Percentiles rank a stretch among this genome's conserved stretches.
Evolutionary conservation across 2,888 invertebrate genomes (phyloP).

Genomic region (Standfussiana lucernea): DNA sequence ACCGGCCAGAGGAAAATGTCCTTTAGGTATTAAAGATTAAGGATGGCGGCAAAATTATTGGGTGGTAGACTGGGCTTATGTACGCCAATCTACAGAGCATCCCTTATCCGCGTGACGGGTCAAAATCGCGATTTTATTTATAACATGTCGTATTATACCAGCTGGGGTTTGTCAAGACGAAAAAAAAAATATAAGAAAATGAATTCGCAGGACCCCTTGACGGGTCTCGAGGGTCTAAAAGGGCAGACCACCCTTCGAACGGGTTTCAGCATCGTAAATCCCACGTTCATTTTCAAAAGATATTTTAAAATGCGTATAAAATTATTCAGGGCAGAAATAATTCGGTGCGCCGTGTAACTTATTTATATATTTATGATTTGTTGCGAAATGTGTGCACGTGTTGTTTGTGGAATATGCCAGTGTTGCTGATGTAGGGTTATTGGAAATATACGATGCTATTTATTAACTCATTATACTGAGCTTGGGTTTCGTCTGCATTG

Average conservation of each 20-base stretch:
- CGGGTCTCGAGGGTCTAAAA: conserved; percentile 75
- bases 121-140: conserved; percentile 91
- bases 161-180: conserved; percentile 89
- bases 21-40: conserved; percentile 61
- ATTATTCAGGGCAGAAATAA: conserved; percentile 90
- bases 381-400: conserved; percentile 84
- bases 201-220: conserved; percentile 81
- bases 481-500: not conserved
- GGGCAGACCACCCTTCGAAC: conserved; percentile 88
- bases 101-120: conserved; percentile 88
- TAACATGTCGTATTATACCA: conserved; percentile 88
- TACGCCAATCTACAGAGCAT: conserved; percentile 81
- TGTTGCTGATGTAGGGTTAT: conserved; percentile 10
- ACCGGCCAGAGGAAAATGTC: conserved; percentile 61
- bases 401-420: conserved; percentile 62
- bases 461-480: conserved; percentile 16
- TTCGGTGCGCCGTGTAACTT: conserved; percentile 83
- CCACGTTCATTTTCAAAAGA: conserved; percentile 89
- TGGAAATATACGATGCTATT: conserved; percentile 37
- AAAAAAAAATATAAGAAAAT: conserved; percentile 88
- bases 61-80: conserved; percentile 42
- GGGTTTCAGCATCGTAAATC: conserved; percentile 89
- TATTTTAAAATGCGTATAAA: conserved; percentile 90
- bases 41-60: conserved; percentile 16
- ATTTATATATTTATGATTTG: conserved; percentile 80